phyloP scores from a whole-genome alignment of 2,888 invertebrate genomes.

The Hydroisotoma schaefferi region DNA sequence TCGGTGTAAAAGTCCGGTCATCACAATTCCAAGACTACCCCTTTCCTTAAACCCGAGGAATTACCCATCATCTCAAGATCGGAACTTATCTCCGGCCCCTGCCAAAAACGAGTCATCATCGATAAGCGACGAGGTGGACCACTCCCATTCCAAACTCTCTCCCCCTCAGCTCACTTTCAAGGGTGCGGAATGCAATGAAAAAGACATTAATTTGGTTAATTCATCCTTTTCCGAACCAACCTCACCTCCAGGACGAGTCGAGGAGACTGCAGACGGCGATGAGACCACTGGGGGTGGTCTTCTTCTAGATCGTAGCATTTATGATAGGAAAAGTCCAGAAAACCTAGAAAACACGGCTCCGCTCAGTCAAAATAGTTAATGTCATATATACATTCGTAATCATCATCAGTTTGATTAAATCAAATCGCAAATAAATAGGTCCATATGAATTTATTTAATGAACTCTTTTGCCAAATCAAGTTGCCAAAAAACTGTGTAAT shows the following conservation, averaged over 20 bases:
- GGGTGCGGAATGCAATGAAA: background rate
- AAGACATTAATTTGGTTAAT: background rate
- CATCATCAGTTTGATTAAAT: too few species aligned
- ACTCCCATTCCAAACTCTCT: background rate
- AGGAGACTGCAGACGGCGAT: background rate
- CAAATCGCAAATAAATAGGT: too few species aligned
- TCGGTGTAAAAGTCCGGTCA: slow-evolving; percentile 6
- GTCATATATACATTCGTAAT: too few species aligned
- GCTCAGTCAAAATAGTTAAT: background rate
- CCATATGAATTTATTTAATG: too few species aligned
- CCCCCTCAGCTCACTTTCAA: background rate
- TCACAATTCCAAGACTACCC: slow-evolving; percentile 6
- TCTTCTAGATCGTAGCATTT: too few species aligned
- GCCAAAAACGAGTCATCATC: background rate
- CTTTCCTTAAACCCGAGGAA: slow-evolving; percentile 7
- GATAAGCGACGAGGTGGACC: background rate
- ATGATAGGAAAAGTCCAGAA: background rate
- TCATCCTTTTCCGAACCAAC: background rate
- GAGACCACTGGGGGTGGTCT: too few species aligned
- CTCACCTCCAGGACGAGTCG: too few species aligned
- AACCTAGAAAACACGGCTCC: slow-evolving; percentile 8
- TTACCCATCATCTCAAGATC: background rate
- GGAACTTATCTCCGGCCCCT: background rate
- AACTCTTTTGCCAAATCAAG: too few species aligned
- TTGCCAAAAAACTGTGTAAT: too few species aligned